These are phyloP conservation scores for Agrilus planipennis DNA, from an alignment of 1,140 invertebrate species.

Conservation along the genomic window DNA sequence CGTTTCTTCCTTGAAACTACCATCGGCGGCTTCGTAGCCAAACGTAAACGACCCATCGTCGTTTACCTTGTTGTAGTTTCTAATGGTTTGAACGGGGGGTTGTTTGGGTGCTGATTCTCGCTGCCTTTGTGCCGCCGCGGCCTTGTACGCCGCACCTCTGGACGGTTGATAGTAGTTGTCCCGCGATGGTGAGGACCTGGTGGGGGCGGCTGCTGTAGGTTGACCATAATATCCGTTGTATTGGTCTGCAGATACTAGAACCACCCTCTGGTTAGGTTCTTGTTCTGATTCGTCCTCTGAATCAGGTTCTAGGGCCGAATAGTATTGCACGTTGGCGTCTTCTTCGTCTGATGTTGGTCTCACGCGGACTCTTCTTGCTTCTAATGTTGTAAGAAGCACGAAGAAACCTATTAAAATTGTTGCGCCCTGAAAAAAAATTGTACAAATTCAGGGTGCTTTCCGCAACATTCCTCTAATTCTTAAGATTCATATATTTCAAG, in stretches of 20 bases:
- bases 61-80: constrained; percentile 72
- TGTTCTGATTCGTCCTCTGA: constrained; percentile 20
- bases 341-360: constrained; percentile 24
- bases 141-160: constrained; percentile 21
- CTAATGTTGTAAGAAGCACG: no score
- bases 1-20: constrained; percentile 83
- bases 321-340: constrained; percentile 29
- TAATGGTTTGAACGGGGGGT: constrained; percentile 64
- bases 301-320: constrained; percentile 31
- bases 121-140: constrained; percentile 34
- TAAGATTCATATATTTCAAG: no score
- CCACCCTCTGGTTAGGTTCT: constrained; percentile 18
- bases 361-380: constrained; percentile 28
- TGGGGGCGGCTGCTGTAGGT: constrained; percentile 25
- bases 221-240: constrained; percentile 35
- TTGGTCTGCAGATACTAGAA: constrained; percentile 31
- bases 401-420: no score
- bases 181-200: constrained; percentile 15
- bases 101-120: constrained; percentile 49
- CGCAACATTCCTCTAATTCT: no score
- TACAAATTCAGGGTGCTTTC: no score
- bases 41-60: constrained; percentile 80
- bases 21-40: constrained; percentile 76
- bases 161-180: constrained; percentile 24
- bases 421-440: no score